Evolutionary conservation across 1,140 invertebrate genomes (phyloP).

Genomic region (Argopecten irradians): DNA sequence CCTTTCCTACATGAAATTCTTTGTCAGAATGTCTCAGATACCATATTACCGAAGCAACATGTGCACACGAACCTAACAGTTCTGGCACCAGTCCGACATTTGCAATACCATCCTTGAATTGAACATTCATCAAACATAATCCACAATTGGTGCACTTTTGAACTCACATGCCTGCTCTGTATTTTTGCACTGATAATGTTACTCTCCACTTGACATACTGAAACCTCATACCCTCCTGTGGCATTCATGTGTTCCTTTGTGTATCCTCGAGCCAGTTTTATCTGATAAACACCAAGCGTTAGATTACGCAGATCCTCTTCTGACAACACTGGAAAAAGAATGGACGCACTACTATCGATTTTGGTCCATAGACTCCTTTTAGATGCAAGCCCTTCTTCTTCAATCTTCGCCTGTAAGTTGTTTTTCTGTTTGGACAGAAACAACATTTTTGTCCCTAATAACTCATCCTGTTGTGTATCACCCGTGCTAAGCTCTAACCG

Average conservation of each 20-base stretch:
- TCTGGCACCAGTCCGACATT: slow-evolving; percentile 5
- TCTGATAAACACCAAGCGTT: slow-evolving; percentile 18
- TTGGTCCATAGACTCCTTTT: too few species aligned
- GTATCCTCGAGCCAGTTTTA: slow-evolving; percentile 18
- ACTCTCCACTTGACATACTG: neutral
- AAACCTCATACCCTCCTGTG: neutral
- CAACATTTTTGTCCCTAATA: too few species aligned
- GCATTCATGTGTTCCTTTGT: slow-evolving; percentile 27
- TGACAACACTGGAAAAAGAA: neutral
- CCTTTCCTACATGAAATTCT: too few species aligned
- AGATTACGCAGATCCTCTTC: slow-evolving; percentile 27
- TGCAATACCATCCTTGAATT: slow-evolving; percentile 26
- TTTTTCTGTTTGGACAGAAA: too few species aligned
- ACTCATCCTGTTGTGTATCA: too few species aligned
- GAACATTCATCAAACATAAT: too few species aligned
- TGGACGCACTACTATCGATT: too few species aligned
- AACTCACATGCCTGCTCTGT: neutral
- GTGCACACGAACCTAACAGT: slow-evolving; percentile 25
- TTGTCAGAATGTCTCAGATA: neutral
- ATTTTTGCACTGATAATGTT: neutral
- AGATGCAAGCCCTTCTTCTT: too few species aligned
- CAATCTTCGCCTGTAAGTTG: too few species aligned
- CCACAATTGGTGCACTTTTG: neutral
- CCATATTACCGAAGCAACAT: slow-evolving; percentile 28
- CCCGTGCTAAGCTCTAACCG: too few species aligned